These are phyloP conservation scores for Alcis repandata DNA, from an alignment of 2,888 invertebrate species.

Conservation along the genomic window DNA sequence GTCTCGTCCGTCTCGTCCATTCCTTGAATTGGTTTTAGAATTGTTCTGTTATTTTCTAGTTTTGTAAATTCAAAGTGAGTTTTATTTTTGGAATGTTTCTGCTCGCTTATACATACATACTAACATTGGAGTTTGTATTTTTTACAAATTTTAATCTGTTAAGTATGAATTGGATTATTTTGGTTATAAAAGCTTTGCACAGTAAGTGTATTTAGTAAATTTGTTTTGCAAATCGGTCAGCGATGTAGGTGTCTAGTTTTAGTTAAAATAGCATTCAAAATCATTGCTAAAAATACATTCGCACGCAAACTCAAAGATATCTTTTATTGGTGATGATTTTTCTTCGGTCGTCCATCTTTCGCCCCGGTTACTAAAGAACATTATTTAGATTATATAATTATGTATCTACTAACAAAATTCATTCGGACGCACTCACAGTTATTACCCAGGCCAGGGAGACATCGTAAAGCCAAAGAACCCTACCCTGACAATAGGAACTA, in stretches of 20 bases:
- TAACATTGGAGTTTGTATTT: neutral
- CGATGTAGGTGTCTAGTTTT: neutral
- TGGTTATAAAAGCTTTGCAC: neutral
- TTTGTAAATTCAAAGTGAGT: constrained; percentile 15
- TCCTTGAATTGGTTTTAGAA: constrained; percentile 29
- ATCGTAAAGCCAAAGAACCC: no score
- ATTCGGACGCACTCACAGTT: no score
- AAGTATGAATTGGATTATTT: neutral
- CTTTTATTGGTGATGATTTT: no score
- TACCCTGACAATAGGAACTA: no score
- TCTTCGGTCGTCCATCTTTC: no score
- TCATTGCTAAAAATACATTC: neutral
- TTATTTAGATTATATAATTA: no score
- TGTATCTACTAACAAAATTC: no score
- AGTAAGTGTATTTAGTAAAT: neutral
- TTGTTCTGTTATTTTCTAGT: constrained; percentile 20
- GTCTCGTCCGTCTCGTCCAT: constrained; percentile 34
- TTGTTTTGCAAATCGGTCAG: neutral
- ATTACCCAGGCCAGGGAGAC: no score
- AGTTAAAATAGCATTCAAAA: neutral
- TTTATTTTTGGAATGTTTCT: constrained; percentile 2
- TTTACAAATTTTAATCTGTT: no score
- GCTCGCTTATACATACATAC: neutral
- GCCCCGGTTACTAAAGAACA: no score
- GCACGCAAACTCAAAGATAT: no score